These are phyloP conservation scores for Myotis planiceps DNA, from an alignment of 2,797 vertebrate species.

Conservation along the genomic window DNA sequence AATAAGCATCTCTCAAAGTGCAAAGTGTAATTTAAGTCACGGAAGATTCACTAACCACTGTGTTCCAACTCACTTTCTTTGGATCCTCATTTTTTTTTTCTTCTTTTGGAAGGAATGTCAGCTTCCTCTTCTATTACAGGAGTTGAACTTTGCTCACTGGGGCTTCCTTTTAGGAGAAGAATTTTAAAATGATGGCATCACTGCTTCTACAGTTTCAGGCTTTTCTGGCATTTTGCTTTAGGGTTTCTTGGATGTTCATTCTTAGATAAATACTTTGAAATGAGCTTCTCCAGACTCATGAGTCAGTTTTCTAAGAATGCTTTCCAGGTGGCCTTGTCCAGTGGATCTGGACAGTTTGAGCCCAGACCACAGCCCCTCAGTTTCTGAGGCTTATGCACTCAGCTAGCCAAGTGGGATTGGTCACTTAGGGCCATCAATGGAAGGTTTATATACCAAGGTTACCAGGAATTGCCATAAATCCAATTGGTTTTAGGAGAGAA, in stretches of 20 bases:
- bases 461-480: neutral
- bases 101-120: neutral
- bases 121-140: neutral
- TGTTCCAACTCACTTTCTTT: fast-evolving
- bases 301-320: neutral
- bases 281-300: neutral
- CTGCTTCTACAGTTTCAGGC: neutral
- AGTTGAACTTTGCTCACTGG: fast-evolving
- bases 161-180: neutral
- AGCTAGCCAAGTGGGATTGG: neutral
- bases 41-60: neutral
- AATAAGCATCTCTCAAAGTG: neutral
- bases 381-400: neutral
- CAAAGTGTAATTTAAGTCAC: neutral
- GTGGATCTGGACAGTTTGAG: neutral
- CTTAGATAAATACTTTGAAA: neutral
- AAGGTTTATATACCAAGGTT: neutral
- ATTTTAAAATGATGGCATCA: neutral
- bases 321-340: neutral
- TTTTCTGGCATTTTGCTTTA: neutral
- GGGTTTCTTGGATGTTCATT: neutral
- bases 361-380: fast-evolving
- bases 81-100: neutral
- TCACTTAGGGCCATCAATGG: neutral
- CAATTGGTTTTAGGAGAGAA: neutral